Percentiles rank a stretch among this genome's conserved stretches.
Conservation (phyloP, 2,888 invertebrate species). For the Anarsia innoxiella region DNA sequence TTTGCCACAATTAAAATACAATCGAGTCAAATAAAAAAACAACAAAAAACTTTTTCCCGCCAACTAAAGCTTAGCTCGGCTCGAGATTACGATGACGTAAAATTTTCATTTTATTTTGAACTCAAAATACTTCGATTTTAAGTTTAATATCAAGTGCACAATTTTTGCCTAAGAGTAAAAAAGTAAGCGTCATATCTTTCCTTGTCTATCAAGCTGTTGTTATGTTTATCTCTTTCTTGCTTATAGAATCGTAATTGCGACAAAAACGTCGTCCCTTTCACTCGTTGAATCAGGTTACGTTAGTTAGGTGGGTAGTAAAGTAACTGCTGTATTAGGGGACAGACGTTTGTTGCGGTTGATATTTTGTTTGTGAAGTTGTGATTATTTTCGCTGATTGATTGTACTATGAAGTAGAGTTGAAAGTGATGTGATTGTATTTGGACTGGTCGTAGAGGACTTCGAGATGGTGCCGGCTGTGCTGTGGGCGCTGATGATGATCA, state of each 20-base stretch:
- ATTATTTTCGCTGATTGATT: too few relatives aligned
- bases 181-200: too few relatives aligned
- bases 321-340: constrained; percentile 11
- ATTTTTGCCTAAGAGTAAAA: too few relatives aligned
- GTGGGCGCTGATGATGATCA: constrained; percentile 58
- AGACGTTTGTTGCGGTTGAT: constrained; percentile 1
- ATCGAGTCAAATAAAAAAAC: constrained; percentile 2
- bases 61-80: constrained; percentile 40
- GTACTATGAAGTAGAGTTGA: constrained; percentile 1
- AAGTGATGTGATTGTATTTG: constrained; percentile 39
- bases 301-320: constrained; percentile 1
- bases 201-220: constrained; percentile 28
- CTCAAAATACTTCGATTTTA: too few relatives aligned
- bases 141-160: too few relatives aligned
- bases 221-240: constrained; percentile 39
- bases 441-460: constrained; percentile 25
- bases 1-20: too few relatives aligned
- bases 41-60: constrained; percentile 45
- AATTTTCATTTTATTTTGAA: too few relatives aligned
- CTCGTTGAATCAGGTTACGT: not conserved
- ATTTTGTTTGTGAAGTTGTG: constrained; percentile 11
- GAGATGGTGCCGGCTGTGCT: constrained; percentile 46
- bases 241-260: constrained; percentile 13
- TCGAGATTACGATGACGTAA: too few relatives aligned
- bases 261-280: not conserved